A percentile compares a stretch with the other conserved stretches of the same genome.
These are phyloP conservation scores for Parapristionchus giblindavisi DNA, from an alignment of 2,888 invertebrate genomes.

Conservation along the genomic window DNA sequence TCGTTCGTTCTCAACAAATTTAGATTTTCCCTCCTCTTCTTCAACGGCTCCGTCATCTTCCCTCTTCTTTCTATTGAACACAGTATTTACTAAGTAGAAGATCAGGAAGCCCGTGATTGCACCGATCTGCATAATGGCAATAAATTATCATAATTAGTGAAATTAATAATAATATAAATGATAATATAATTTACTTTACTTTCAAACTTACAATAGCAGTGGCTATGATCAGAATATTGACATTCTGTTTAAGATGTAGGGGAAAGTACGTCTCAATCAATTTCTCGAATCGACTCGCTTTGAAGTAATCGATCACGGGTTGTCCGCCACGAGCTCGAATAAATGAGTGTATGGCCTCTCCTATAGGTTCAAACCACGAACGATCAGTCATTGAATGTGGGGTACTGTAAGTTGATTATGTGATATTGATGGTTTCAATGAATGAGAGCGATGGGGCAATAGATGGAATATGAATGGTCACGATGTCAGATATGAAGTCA, in stretches of 20 bases:
- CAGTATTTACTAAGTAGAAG: conserved; percentile 28
- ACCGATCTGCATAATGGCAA: neutral
- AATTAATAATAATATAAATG: neutral
- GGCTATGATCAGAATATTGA: neutral
- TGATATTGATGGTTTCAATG: too few species aligned
- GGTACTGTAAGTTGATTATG: too few species aligned
- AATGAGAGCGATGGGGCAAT: too few species aligned
- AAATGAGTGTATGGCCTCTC: too few species aligned
- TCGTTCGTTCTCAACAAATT: too few species aligned
- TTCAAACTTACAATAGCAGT: conserved; percentile 20
- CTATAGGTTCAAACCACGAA: too few species aligned
- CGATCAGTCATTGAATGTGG: too few species aligned
- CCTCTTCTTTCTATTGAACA: neutral
- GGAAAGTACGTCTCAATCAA: conserved; percentile 12
- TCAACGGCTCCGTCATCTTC: neutral
- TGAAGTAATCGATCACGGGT: neutral
- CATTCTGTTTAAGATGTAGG: conserved; percentile 12
- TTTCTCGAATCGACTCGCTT: neutral
- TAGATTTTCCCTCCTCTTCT: neutral
- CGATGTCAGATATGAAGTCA: too few species aligned
- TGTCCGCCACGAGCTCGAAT: too few species aligned
- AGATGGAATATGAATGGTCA: too few species aligned
- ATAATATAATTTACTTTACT: neutral
- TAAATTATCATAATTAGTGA: neutral
- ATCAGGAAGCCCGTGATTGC: conserved; percentile 18